These are phyloP conservation scores for Metalampra italica DNA, from an alignment of 2,888 invertebrate species.

Conservation along the genomic window DNA sequence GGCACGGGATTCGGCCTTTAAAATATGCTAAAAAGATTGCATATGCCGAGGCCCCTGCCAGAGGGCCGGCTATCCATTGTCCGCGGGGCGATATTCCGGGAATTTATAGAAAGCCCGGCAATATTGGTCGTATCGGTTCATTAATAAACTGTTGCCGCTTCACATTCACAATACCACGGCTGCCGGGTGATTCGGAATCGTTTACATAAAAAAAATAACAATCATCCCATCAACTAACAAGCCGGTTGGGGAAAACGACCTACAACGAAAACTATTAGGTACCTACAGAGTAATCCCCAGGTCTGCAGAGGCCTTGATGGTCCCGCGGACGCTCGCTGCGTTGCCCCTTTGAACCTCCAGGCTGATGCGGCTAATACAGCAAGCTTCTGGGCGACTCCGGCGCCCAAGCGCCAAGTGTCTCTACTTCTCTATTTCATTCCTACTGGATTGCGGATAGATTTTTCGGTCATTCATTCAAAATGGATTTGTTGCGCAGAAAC, in stretches of 20 bases:
- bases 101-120: constrained; percentile 56
- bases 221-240: constrained; percentile 16
- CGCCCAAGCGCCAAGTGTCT: too few relatives aligned
- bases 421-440: too few relatives aligned
- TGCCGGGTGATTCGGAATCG: constrained; percentile 44
- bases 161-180: constrained; percentile 47
- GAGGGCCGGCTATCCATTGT: constrained; percentile 40
- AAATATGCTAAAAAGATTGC: constrained; percentile 56
- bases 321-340: too few relatives aligned
- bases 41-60: constrained; percentile 36
- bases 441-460: constrained; percentile 24
- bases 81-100: constrained; percentile 43
- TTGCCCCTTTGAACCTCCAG: too few relatives aligned
- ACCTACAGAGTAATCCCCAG: too few relatives aligned
- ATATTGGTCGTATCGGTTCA: constrained; percentile 60
- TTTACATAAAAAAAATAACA: constrained; percentile 6
- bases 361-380: too few relatives aligned
- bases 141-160: constrained; percentile 58
- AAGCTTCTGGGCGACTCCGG: too few relatives aligned
- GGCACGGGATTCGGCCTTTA: constrained; percentile 51
- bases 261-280: too few relatives aligned
- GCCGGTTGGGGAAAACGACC: constrained; percentile 43
- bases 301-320: too few relatives aligned
- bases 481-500: too few relatives aligned
- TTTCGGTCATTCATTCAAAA: too few relatives aligned